Base-by-base conservation (phyloP, 2,888 invertebrate species). In the Perdita meconis region DNA sequence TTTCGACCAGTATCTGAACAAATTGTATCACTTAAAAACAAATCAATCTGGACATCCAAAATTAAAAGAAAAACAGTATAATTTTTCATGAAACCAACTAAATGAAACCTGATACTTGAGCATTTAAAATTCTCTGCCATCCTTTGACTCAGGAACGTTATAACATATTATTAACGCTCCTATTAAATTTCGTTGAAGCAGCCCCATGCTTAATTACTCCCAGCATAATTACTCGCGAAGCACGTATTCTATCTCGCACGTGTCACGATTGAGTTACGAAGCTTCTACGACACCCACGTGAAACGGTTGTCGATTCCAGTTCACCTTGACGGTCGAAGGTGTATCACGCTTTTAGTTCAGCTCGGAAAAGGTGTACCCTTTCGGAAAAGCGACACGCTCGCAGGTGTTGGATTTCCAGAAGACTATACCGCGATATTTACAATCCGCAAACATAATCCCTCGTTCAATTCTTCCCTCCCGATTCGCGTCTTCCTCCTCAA, bases 321-420 rank as follows among this genome's bases (percentile, higher is more conserved):
- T 91, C 86, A 90, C 91, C 91, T 91, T 91, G 90, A 84, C 78
- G 86, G 74, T 51, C 74, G 86, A 86, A 87, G 84, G 82, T 86
- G 81, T 84, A 86, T 86, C 78, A 38, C 69, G 70, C 70, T 75
- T 78, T 71, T 74, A 71, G 66, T 66, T 68, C 66, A 2, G 40
- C 63, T 72, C 51, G 53, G 68, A 82, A 82, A 87, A 87, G 87
- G 85, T 81, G 76, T 78, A 81, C 69, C 73, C 83, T 87, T 84
- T 86, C 72, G 80, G 76, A 87, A 87, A 86, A 85, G 67, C 57
- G 81, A 84, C 80, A 84, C 71, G 71, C 61, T 63, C 1, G 75
- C 68, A 50, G 36, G 83, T 61, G 53, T 83, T 67, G 22, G 55
- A 63, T 85, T 83, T 63, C 82, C 51, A 40, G 44, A 30, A 36